Base-by-base conservation (phyloP, 2,113 vertebrate species). In the Brachyistius frenatus region DNA sequence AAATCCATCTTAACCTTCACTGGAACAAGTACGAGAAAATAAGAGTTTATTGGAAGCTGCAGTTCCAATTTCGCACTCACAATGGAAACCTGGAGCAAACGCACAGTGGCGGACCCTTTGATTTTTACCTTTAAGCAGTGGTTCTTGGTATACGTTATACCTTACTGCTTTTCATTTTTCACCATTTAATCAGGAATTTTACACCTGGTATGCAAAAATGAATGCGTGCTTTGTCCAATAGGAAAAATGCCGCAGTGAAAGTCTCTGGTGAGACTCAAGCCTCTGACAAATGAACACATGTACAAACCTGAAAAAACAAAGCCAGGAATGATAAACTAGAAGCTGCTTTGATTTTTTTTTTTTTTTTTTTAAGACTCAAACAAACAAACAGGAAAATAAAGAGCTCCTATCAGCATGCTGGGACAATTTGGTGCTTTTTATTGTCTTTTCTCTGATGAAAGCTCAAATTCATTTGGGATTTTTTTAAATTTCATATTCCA, bases 1-100 rank as follows among this genome's bases (percentile, higher is more conserved):
- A 80, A 78, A 80, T 61, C 50, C 53, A 57, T 66, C 35, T 11
- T 33, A 57, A 15, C 65, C 37, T 71, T 80, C 62, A 46, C n/a
- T 30, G 10, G 49, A 37, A 36, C 50, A 41, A 5, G 36, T 47
- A 5, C 9, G 52, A 56, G 11, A 36, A 44, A 60, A 50, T 15
- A 9, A 1, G 23, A 41, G 47, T 44, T 44, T 44, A 3, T 44
- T 13, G 41, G 41, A 23, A 23, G 23, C 23, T 23, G 23, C 23
- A 23, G 23, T 23, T 23, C 23, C 23, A 23, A 23, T 61, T 44
- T 32, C 31, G 58, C 10, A 13, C 7, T 7, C 39, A 49, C 53
- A 49, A 44, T 56, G 16, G 44, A 10, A 8, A 63, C 30, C 6
- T 2, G 7, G 41, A 11, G 41, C 3, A 13, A 13, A 2, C 13